phyloP scores from a whole-genome alignment of 2,113 vertebrate genomes.

The Peromyscus polionotus region DNA sequence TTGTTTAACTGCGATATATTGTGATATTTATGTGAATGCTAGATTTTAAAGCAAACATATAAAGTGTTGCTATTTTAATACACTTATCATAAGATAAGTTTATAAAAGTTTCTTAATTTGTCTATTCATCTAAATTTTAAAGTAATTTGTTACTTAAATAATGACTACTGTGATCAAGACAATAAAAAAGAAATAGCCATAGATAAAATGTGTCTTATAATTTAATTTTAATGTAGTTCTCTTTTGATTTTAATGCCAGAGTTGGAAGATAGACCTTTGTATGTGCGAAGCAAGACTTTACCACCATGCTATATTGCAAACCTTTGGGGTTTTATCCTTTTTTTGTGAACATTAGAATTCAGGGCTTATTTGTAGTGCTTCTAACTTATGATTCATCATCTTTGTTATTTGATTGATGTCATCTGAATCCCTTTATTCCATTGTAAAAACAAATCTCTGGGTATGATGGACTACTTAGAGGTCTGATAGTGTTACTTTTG shows the following conservation, averaged over 20 bases:
- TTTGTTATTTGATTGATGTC: neutral
- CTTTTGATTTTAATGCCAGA: neutral
- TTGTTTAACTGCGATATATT: neutral
- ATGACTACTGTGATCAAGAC: neutral
- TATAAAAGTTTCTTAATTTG: constrained; percentile 27
- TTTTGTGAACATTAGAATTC: neutral
- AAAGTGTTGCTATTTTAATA: constrained; percentile 10
- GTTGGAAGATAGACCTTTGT: neutral
- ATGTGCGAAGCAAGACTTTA: neutral
- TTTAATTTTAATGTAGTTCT: constrained; percentile 9
- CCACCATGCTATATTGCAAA: neutral
- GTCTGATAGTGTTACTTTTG: neutral
- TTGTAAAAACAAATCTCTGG: neutral
- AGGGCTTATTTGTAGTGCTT: neutral
- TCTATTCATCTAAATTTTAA: neutral
- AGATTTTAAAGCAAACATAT: constrained; percentile 46
- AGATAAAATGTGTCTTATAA: neutral
- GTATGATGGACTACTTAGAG: neutral
- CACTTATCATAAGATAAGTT: neutral
- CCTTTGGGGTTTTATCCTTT: neutral
- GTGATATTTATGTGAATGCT: neutral
- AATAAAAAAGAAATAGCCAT: too few species aligned
- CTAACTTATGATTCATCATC: neutral
- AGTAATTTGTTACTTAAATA: neutral
- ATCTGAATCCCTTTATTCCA: neutral